Base-by-base conservation (phyloP, 2,888 invertebrate species). In the Ganaspis brasiliensis region DNA sequence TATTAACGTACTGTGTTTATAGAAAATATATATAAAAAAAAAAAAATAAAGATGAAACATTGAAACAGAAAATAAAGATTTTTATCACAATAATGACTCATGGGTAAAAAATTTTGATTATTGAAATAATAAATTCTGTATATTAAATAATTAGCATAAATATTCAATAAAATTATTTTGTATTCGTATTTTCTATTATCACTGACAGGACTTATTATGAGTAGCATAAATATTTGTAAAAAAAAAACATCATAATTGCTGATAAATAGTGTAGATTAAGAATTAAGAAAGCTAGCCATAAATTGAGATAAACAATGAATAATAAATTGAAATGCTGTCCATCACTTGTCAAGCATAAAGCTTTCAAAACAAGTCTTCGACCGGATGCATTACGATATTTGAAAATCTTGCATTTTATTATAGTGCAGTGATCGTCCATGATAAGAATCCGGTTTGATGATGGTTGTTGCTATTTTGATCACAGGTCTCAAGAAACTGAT, bases 401-500 rank as follows among this genome's bases (percentile, higher is more conserved):
- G 24, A 45, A 67, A 45, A 67, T 67, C 3, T 40, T 45, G 24
- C 45, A 67, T 45, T 67, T 67, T 24, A 45, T 40, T 40, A 45
- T 24, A 67, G 63, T 67, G 63, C 63, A 45, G 40, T n/a, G 45
- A 67, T 67, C 45, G 24, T 40, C 19, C 1, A 12, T 40, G 63
- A 67, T 67, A 40, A 67, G 24, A 67, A 67, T 67, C 45, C 63
- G 63, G 63, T 67, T 67, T 67, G 24, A 67, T 24, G 63, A 67
- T 67, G 40, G 21, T 67, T 21, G 14, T 67, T 67, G 45, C 63
- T 67, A 67, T 67, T 67, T 67, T 45, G 24, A 67, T 67, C 63
- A n/a, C 45, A 24, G 40, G n/a, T n/a, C 63, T 45, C 63, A 67
- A 14, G 57, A 10, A 57, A 24, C 40, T 67, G 12, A 21, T 16